These are phyloP conservation scores for Hassar affinis DNA, from an alignment of 2,113 vertebrate genomes.

Conservation along the genomic window DNA sequence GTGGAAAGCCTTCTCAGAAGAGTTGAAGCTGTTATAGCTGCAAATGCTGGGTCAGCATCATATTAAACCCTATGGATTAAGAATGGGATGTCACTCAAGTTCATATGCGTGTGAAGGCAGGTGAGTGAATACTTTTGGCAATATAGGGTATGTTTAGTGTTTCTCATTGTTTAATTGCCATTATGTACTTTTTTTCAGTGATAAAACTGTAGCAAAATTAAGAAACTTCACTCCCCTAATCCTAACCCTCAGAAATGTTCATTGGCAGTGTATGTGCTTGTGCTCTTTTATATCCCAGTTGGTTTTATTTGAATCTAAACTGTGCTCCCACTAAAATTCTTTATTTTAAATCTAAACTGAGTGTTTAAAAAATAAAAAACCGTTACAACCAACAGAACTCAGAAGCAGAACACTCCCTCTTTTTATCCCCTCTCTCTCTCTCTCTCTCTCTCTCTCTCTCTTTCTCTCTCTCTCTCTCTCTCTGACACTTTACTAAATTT, in stretches of 20 bases:
- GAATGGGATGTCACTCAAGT: too few relatives aligned
- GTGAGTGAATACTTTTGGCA: too few relatives aligned
- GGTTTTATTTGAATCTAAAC: slow-evolving; percentile 20
- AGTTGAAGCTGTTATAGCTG: too few relatives aligned
- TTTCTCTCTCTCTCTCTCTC: slow-evolving; percentile 27
- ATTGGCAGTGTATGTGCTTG: not conserved
- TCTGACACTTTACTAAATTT: slow-evolving; percentile 62
- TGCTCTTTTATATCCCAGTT: not conserved
- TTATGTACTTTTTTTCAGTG: not conserved
- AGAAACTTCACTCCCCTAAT: not conserved
- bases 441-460: slow-evolving; percentile 37
- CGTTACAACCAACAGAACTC: slow-evolving; percentile 4
- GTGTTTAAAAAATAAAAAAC: not conserved
- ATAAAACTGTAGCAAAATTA: not conserved
- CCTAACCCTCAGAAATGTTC: not conserved
- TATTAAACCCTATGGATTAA: too few relatives aligned
- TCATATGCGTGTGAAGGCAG: too few relatives aligned
- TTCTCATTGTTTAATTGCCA: not conserved
- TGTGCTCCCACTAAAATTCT: not conserved
- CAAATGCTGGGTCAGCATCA: too few relatives aligned
- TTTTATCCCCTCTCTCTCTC: slow-evolving; percentile 28
- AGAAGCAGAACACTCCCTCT: not conserved
- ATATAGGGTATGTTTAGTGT: not conserved
- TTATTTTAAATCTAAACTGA: not conserved
- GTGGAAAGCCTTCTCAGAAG: too few relatives aligned